Evolutionary conservation across 1,140 invertebrate species (phyloP).

Genomic region (Drosophila truncata): DNA sequence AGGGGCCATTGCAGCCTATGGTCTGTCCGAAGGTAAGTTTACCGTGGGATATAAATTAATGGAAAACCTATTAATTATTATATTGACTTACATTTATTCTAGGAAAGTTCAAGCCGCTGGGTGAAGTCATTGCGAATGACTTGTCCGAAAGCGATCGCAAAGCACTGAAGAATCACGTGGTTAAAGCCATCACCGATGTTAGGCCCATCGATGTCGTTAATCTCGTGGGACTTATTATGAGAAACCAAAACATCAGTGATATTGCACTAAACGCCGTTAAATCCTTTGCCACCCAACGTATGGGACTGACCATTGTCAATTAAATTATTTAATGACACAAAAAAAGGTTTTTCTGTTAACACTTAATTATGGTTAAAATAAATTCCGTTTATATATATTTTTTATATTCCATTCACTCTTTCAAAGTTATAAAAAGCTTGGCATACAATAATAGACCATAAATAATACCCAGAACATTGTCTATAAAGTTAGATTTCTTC

Average conservation of each 20-base stretch:
- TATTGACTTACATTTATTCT: background rate
- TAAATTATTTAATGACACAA: background rate
- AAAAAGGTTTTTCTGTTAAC: too few species aligned
- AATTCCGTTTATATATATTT: background rate
- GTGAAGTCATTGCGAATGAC: slow-evolving; percentile 27
- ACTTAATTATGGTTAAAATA: background rate
- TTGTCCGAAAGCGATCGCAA: slow-evolving; percentile 14
- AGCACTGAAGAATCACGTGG: slow-evolving; percentile 16
- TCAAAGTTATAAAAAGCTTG: background rate
- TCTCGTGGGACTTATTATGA: background rate
- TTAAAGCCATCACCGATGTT: slow-evolving; percentile 1
- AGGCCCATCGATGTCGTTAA: background rate
- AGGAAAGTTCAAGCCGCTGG: slow-evolving; percentile 24
- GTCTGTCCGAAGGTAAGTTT: slow-evolving; percentile 12
- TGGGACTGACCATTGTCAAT: slow-evolving; percentile 16
- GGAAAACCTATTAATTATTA: background rate
- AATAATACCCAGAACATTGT: too few species aligned
- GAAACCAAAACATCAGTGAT: background rate
- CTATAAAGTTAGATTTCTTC: too few species aligned
- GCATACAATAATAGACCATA: too few species aligned
- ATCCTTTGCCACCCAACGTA: slow-evolving; percentile 11
- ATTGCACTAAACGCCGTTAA: slow-evolving; percentile 8
- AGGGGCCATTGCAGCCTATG: slow-evolving; percentile 7
- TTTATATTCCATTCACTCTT: background rate
- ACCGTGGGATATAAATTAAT: too few species aligned